Percentiles rank a stretch among this genome's conserved stretches.
phyloP scores from a whole-genome alignment of 2,888 invertebrate species.

The Bombylius discolor region DNA sequence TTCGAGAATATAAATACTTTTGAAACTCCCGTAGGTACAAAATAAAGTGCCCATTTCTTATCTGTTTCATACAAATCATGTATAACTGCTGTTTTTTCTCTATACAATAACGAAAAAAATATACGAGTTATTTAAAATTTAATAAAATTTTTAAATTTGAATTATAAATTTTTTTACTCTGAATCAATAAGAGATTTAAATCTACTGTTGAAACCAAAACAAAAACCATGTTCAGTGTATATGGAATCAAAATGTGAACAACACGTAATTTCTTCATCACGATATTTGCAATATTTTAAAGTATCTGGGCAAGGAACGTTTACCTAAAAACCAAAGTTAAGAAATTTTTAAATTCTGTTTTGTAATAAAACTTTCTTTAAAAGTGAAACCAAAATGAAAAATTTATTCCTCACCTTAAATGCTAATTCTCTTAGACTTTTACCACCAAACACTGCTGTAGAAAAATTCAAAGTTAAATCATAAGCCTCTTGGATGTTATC shows the following conservation, averaged over 20 bases:
- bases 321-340: constrained; percentile 21
- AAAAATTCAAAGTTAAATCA: constrained; percentile 19
- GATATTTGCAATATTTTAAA: constrained; percentile 51
- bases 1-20: constrained; percentile 44
- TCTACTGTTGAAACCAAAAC: constrained; percentile 53
- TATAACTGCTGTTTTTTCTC: constrained; percentile 21
- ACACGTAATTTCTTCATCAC: constrained; percentile 51
- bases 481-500: constrained; percentile 27
- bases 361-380: constrained; percentile 13
- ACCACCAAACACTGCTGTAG: constrained; percentile 4
- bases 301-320: constrained; percentile 43
- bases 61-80: constrained; percentile 37
- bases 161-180: constrained; percentile 23
- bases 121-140: not conserved
- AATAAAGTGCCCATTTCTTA: constrained; percentile 34
- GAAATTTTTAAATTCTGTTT: not conserved
- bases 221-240: constrained; percentile 64
- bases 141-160: constrained; percentile 5
- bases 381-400: constrained; percentile 13
- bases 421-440: constrained; percentile 26
- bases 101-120: constrained; percentile 11
- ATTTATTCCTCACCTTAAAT: constrained; percentile 20
- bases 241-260: constrained; percentile 52
- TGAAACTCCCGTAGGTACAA: constrained; percentile 27
- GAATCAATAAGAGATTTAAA: constrained; percentile 25